Conservation (phyloP, 2,797 vertebrate genomes). For the Karalla daura region DNA sequence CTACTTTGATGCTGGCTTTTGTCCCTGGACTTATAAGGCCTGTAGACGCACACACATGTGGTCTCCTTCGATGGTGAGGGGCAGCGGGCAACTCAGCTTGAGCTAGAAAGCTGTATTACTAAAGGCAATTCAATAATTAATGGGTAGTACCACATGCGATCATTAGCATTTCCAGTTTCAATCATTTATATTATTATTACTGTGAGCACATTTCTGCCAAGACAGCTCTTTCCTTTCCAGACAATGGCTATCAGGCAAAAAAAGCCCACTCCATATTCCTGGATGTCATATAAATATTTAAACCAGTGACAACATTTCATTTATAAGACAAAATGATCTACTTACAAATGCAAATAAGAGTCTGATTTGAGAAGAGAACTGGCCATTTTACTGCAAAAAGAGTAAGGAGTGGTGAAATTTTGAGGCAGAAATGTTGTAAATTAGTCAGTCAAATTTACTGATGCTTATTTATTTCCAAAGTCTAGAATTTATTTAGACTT, state of each 20-base stretch:
- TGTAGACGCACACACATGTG: conserved; percentile 21
- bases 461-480: background rate
- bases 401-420: background rate
- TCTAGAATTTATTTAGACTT: background rate
- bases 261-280: background rate
- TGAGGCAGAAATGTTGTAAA: background rate
- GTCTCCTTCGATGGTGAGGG: conserved; percentile 2
- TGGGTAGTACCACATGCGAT: conserved; percentile 4
- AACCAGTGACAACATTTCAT: background rate
- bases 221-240: conserved; percentile 5
- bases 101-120: background rate
- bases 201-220: conserved; percentile 17
- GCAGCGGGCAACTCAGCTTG: background rate
- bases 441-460: background rate
- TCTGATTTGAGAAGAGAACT: background rate
- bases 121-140: background rate
- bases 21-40: conserved; percentile 20
- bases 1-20: too few species aligned
- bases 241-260: conserved; percentile 27
- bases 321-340: background rate
- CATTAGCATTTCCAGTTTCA: conserved; percentile 33
- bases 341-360: background rate
- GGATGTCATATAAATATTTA: background rate
- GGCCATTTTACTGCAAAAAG: background rate
- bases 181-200: conserved; percentile 19